Percentiles rank a stretch among this genome's conserved stretches.
These are phyloP conservation scores for Nestor notabilis DNA, from an alignment of 2,113 vertebrate genomes.

Conservation along the genomic window DNA sequence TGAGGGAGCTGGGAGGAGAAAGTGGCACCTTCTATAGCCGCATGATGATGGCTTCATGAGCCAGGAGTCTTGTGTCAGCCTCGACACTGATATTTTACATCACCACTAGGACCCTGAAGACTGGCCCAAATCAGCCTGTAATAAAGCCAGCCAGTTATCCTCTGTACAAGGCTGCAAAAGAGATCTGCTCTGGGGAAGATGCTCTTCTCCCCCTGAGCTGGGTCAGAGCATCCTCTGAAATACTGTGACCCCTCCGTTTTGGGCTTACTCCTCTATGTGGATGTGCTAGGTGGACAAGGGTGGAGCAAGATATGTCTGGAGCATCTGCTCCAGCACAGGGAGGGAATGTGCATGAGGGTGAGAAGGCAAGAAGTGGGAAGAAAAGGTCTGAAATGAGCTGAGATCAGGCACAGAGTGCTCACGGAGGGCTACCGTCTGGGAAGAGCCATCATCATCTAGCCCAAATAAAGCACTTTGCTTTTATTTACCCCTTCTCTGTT, in stretches of 20 bases:
- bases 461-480: not conserved
- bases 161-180: not conserved
- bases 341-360: rapidly evolving
- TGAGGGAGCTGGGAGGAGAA: not conserved
- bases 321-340: rapidly evolving
- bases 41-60: rapidly evolving
- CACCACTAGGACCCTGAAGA: not conserved
- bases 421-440: not conserved
- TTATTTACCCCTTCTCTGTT: not conserved
- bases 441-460: not conserved
- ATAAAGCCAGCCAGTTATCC: rapidly evolving
- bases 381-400: not conserved
- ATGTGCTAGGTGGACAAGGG: not conserved
- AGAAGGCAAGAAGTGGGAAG: not conserved
- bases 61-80: not conserved
- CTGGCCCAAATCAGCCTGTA: not conserved
- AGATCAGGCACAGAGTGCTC: rapidly evolving
- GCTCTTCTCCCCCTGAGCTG: not conserved
- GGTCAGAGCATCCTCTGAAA: not conserved
- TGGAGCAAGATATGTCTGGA: not conserved
- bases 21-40: not conserved
- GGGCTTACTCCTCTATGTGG: not conserved
- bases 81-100: not conserved
- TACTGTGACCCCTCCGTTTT: not conserved
- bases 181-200: not conserved